phyloP scores from a whole-genome alignment of 2,888 invertebrate species.

The Paralinhomoeus sp. region DNA sequence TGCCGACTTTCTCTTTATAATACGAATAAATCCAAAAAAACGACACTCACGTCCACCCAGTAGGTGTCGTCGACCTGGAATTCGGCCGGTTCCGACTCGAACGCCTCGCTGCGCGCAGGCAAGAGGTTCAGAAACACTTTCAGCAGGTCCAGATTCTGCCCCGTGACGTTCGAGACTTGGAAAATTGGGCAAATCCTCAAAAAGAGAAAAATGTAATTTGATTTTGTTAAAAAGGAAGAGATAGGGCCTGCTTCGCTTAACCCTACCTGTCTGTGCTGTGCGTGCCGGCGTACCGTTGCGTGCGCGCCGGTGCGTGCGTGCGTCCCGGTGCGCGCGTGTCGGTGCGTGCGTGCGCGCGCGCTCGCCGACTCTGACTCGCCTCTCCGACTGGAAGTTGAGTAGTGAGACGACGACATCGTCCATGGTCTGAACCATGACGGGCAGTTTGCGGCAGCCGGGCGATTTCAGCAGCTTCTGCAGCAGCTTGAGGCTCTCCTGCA shows the following conservation, averaged over 20 bases:
- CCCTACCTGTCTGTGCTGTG: too few relatives aligned
- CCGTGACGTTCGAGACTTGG: constrained; percentile 92
- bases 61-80: constrained; percentile 94
- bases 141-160: constrained; percentile 70
- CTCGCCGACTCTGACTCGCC: constrained; percentile 21
- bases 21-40: background rate
- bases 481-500: constrained; percentile 73
- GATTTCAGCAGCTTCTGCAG: constrained; percentile 79
- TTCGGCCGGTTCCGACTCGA: constrained; percentile 67
- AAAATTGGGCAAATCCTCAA: constrained; percentile 86
- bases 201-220: too few relatives aligned
- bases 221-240: too few relatives aligned
- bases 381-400: constrained; percentile 89
- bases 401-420: constrained; percentile 93
- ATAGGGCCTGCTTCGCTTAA: too few relatives aligned
- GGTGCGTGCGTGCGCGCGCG: too few relatives aligned
- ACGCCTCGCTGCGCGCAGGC: constrained; percentile 53
- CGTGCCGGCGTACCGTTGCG: too few relatives aligned
- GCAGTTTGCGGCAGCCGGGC: constrained; percentile 90
- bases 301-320: too few relatives aligned
- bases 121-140: constrained; percentile 88
- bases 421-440: constrained; percentile 73
- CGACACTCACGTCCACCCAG: constrained; percentile 11
- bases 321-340: too few relatives aligned
- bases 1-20: too few relatives aligned